Percentiles rank a stretch among this genome's conserved stretches.
Evolutionary conservation across 2,797 vertebrate genomes (phyloP).

Genomic region (Ceyx erithaca): DNA sequence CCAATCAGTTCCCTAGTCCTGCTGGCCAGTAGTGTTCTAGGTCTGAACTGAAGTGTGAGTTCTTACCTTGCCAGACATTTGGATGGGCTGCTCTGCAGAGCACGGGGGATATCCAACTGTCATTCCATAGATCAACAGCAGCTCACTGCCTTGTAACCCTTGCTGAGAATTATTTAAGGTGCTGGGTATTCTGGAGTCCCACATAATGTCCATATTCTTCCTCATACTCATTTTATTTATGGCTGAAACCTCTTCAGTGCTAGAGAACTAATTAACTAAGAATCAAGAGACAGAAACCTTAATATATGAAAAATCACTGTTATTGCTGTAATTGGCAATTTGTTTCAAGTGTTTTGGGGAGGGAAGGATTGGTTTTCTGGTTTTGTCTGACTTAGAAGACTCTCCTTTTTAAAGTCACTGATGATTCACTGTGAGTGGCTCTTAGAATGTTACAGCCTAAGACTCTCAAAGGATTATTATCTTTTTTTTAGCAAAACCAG

Average conservation of each 20-base stretch:
- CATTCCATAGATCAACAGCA: slow-evolving; percentile 99
- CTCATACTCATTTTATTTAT: slow-evolving; percentile 87
- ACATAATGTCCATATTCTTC: slow-evolving; percentile 97
- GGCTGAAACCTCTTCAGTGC: slow-evolving; percentile 8
- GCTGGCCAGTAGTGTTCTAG: slow-evolving; percentile 85
- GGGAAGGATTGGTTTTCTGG: slow-evolving; percentile 14
- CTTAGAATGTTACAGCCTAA: background rate
- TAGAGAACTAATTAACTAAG: slow-evolving; percentile 29
- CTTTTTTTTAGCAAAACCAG: background rate
- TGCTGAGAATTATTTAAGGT: slow-evolving; percentile 99
- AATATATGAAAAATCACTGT: slow-evolving; percentile 33
- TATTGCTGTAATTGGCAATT: slow-evolving; percentile 33
- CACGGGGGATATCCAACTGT: slow-evolving; percentile 98
- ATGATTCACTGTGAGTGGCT: background rate
- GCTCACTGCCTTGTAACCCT: slow-evolving; percentile 99
- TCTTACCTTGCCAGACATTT: slow-evolving; percentile 98
- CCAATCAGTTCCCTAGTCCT: background rate
- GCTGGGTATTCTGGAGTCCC: slow-evolving; percentile 98
- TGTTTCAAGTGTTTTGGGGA: slow-evolving; percentile 42
- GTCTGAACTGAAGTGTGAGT: slow-evolving; percentile 99
- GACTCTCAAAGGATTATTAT: background rate
- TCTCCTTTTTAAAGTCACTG: slow-evolving; percentile 10
- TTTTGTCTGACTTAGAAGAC: slow-evolving; percentile 5
- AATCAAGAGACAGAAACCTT: slow-evolving; percentile 33
- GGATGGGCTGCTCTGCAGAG: slow-evolving; percentile 97